Base-by-base conservation (phyloP, 2,113 vertebrate species). In the Lynx canadensis region DNA sequence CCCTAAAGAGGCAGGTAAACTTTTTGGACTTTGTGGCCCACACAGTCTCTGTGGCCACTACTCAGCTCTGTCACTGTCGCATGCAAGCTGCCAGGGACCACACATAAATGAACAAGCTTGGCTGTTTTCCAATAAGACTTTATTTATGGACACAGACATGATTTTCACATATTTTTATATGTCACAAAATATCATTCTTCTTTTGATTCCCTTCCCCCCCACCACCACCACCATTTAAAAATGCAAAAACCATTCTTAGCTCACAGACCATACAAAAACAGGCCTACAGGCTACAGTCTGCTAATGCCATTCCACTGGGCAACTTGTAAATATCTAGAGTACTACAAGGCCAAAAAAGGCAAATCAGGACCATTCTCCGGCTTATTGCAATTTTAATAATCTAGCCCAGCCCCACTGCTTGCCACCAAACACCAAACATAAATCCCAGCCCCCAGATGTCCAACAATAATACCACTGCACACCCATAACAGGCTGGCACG, bases 401-500 rank as follows among this genome's bases (percentile, higher is more conserved):
- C 82, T 7, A 8, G 14, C 21, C 52, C 19, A 48, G 25, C 60
- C 69, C 66, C 66, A 95, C 4, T 13, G 57, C 68, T 27, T 55
- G 84, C 76, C 89, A 33, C 29, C 76, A 19, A 55, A 69, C 31
- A 31, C 38, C 74, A 79, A 48, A 79, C 50, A 1, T 21, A 36
- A 55, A 21, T 7, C 9, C 12, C 63, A 48, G 50, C 19, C 50
- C 38, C 95, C 63, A 69, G 18, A 38, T 25, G 68, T 55, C 52
- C 1, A 0, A 60, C 8, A 5, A 63, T 38, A 15, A 25, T 1
- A 25, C 23, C 21, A 87, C 68, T 29, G 5, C 9, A 0, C 1
- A 11, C 38, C 33, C 29, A 0, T 0, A 36, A 33, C 68, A 79
- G 7, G 8, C 1, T 9, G 63, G 48, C 45, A 10, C 0, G 0